Conservation (phyloP, 2,797 vertebrate species). For the Enteromius trimaculatus region DNA sequence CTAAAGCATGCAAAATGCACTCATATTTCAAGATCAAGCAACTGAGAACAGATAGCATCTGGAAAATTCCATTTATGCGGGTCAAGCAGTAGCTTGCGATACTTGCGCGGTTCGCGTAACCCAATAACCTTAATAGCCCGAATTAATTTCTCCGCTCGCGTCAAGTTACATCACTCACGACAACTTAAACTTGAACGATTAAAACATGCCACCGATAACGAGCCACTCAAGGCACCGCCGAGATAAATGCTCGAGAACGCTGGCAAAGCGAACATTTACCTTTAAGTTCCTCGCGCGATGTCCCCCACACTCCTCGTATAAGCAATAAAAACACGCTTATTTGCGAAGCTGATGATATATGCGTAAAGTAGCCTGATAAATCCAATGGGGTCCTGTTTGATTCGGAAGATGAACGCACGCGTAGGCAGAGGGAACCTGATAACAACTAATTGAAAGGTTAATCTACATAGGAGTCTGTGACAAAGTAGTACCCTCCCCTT, state of each 20-base stretch:
- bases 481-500: slow-evolving; percentile 91
- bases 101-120: slow-evolving; percentile 44
- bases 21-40: slow-evolving; percentile 45
- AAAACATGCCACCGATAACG: slow-evolving; percentile 54
- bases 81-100: slow-evolving; percentile 52
- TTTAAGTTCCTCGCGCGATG: slow-evolving; percentile 64
- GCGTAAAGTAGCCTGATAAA: slow-evolving; percentile 49
- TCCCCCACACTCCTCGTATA: slow-evolving; percentile 51
- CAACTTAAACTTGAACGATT: slow-evolving; percentile 55
- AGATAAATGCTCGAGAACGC: slow-evolving; percentile 55
- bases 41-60: slow-evolving; percentile 54
- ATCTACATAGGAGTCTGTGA: slow-evolving; percentile 94
- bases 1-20: slow-evolving; percentile 1
- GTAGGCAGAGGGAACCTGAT: slow-evolving; percentile 87
- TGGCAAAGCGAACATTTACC: slow-evolving; percentile 62
- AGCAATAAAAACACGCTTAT: slow-evolving; percentile 53
- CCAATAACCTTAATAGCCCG: slow-evolving; percentile 48
- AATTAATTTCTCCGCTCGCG: slow-evolving; percentile 42
- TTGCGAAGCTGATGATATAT: slow-evolving; percentile 41
- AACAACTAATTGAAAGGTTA: slow-evolving; percentile 98
- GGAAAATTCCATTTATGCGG: slow-evolving; percentile 63
- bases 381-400: slow-evolving; percentile 59
- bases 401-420: slow-evolving; percentile 75
- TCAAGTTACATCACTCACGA: slow-evolving; percentile 52
- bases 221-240: slow-evolving; percentile 50